Conservation (phyloP, 2,797 vertebrate species). For the Ptychadena robeensis region DNA sequence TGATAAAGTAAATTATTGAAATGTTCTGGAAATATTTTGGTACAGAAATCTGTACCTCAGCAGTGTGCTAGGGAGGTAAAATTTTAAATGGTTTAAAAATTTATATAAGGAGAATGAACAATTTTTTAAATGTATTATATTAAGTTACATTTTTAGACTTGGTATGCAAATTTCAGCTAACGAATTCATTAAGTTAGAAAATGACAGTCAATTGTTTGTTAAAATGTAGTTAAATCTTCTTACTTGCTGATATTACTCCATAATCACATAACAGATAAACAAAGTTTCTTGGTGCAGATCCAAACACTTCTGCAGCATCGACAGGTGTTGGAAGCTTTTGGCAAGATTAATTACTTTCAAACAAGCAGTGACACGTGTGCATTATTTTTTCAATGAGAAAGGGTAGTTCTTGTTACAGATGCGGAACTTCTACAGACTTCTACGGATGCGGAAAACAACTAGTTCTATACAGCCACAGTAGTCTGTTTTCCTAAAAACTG, state of each 20-base stretch:
- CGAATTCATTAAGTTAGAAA: neutral
- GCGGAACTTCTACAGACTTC: too few relatives aligned
- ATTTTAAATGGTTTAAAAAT: too few relatives aligned
- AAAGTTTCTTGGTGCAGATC: conserved; percentile 15
- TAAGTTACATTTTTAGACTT: neutral
- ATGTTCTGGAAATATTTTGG: too few relatives aligned
- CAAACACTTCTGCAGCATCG: neutral
- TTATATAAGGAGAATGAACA: too few relatives aligned
- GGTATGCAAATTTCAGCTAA: neutral
- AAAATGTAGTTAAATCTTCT: neutral
- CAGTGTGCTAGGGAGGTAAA: too few relatives aligned
- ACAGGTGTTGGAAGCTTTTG: conserved; percentile 30
- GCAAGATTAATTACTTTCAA: conserved; percentile 24
- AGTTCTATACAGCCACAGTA: neutral
- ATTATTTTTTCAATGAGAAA: conserved; percentile 3
- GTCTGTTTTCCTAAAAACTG: neutral
- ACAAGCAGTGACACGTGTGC: conserved; percentile 4
- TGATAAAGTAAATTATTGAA: too few relatives aligned
- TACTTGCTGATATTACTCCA: conserved; percentile 12
- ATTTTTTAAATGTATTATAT: too few relatives aligned
- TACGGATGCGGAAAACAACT: neutral
- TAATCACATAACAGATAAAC: conserved; percentile 17
- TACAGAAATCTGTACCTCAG: too few relatives aligned
- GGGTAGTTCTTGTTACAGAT: neutral
- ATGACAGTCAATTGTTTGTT: neutral